Base-by-base conservation (phyloP, 1,140 invertebrate genomes). In the Capitella teleta region DNA sequence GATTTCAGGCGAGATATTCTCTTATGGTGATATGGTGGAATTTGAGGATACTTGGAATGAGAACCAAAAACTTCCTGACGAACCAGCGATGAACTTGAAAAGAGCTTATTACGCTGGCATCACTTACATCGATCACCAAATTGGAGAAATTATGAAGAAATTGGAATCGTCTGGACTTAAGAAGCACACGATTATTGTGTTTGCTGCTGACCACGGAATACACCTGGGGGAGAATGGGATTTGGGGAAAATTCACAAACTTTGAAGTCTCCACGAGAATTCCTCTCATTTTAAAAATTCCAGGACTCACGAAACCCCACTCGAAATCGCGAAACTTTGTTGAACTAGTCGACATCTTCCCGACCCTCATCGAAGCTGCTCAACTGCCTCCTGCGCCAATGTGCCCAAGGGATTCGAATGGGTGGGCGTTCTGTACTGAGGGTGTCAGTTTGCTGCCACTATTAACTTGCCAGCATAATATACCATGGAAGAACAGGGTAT, bases 191-290 rank as follows among this genome's bases (percentile, higher is more conserved):
- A 45, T 57, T 16, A 44, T 59, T 10, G 51, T 54, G 6, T 54
- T 60, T 34, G 28, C 46, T 5, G 53, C 53, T 8, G 56, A 60
- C 37, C 58, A 57, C 42, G 58, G 56, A 2, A 57, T 50, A 47
- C 51, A 54, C 28, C 47, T 57, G 8, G 56, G 56, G 2, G 58
- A 60, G 42, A 51, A 55, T 21, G 24, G 24, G 12, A 50, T 55
- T 23, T 44, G 42, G 42, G 42, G 42, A 10, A 44, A 44, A 25
- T 25, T 24, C 42, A 44, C 42, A 14, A 44, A 44, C 42, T 21
- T 44, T 5, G 42, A 44, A 44, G 21, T 21, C 4, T 4, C 42
- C 4, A 44, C 42, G 8, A 19, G 24, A 4, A 25, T 25, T 4
- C 42, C 42, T 4, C 24, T 44, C 21, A 44, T 44, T 19, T 5